A percentile compares a stretch with the other conserved stretches of the same genome.
Evolutionary conservation across 2,113 vertebrate species (phyloP).

Genomic region (Xiphophorus couchianus): DNA sequence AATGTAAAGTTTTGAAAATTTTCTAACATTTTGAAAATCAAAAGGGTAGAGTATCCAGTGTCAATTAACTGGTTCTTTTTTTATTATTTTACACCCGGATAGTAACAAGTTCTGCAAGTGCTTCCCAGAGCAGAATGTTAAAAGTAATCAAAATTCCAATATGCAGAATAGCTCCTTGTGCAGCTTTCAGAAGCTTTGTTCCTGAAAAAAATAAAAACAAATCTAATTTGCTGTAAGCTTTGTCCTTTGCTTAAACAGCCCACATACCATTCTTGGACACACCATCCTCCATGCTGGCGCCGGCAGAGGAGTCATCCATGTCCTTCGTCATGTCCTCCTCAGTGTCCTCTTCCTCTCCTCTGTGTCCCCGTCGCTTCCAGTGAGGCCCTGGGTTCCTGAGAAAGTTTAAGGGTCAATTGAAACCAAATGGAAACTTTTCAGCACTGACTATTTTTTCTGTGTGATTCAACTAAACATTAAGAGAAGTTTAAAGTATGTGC

Average conservation of each 20-base stretch:
- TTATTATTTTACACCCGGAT: too few species aligned
- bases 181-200: background rate
- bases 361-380: slow-evolving; percentile 90
- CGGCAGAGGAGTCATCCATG: slow-evolving; percentile 94
- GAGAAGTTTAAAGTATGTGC: background rate
- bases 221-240: background rate
- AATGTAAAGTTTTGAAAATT: too few species aligned
- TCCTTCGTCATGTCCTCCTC: slow-evolving; percentile 97
- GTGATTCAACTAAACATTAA: background rate
- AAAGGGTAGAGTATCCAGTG: too few species aligned
- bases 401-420: background rate
- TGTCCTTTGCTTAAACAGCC: background rate
- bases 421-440: background rate
- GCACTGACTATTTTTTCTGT: background rate
- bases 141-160: too few species aligned
- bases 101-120: too few species aligned
- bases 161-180: background rate
- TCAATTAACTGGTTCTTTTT: too few species aligned
- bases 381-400: slow-evolving; percentile 88
- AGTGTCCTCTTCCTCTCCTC: slow-evolving; percentile 92
- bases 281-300: slow-evolving; percentile 95
- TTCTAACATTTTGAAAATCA: too few species aligned
- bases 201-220: background rate
- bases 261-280: slow-evolving; percentile 90
- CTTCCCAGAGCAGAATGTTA: too few species aligned